These are phyloP conservation scores for Calameuta idolon DNA, from an alignment of 2,888 invertebrate genomes.

Conservation along the genomic window DNA sequence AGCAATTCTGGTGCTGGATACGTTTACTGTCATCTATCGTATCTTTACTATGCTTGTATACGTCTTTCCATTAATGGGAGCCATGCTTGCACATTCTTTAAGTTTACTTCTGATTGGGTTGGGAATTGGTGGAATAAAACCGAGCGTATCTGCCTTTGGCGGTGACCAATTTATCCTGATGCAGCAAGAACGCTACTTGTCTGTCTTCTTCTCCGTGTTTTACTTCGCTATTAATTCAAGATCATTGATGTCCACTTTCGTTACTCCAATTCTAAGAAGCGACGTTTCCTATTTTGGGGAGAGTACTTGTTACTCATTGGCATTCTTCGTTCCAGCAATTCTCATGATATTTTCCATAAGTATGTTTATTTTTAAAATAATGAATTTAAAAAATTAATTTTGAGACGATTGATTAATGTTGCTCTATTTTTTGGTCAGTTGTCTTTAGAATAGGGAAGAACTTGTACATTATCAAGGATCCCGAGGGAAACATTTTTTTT, in stretches of 20 bases:
- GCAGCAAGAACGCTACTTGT: constrained; percentile 82
- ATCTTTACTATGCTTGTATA: constrained; percentile 90
- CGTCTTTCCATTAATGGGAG: constrained; percentile 90
- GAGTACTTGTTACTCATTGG: constrained; percentile 83
- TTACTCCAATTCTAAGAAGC: constrained; percentile 88
- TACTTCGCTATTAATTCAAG: constrained; percentile 95
- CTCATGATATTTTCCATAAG: constrained; percentile 86
- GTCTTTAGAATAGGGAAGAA: constrained; percentile 85
- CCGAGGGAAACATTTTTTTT: constrained; percentile 86
- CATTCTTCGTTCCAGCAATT: constrained; percentile 90
- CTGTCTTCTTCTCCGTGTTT: constrained; percentile 92
- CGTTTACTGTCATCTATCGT: constrained; percentile 90
- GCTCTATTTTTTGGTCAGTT: constrained; percentile 70
- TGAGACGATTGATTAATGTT: not conserved
- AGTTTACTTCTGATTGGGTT: constrained; percentile 80
- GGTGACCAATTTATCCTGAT: constrained; percentile 92
- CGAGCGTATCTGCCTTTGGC: constrained; percentile 95
- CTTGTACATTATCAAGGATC: constrained; percentile 81
- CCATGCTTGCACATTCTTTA: constrained; percentile 92
- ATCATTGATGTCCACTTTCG: constrained; percentile 86
- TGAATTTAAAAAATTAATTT: not conserved
- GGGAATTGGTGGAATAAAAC: constrained; percentile 96
- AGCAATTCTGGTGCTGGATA: constrained; percentile 94
- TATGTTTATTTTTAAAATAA: constrained; percentile 65
- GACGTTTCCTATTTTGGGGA: constrained; percentile 83